Percentiles rank a stretch among this genome's conserved stretches.
Evolutionary conservation across 2,113 vertebrate genomes (phyloP).

Genomic region (Neopipo cinnamomea): DNA sequence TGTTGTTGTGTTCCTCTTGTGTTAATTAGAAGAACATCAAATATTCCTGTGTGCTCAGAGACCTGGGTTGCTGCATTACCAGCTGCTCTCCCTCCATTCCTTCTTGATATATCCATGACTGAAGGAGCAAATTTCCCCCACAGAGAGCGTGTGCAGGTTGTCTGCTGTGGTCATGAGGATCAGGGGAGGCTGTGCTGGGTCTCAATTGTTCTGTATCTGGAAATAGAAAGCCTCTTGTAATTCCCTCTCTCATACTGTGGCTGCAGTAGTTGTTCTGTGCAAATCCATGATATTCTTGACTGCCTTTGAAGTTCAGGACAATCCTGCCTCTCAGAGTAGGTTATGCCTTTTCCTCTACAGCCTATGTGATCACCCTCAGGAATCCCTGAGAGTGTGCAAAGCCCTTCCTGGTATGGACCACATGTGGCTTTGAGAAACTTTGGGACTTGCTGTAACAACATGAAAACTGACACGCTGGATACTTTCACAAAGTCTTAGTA

Average conservation of each 20-base stretch:
- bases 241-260: not conserved
- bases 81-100: not conserved
- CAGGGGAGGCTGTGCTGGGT: not conserved
- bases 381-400: not conserved
- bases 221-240: not conserved
- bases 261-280: not conserved
- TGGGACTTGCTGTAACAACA: not conserved
- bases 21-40: not conserved
- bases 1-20: not conserved
- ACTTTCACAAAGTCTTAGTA: not conserved
- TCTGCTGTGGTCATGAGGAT: not conserved
- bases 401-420: not conserved
- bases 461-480: not conserved
- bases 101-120: not conserved
- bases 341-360: not conserved
- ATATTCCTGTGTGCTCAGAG: not conserved
- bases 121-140: not conserved
- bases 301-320: not conserved
- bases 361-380: not conserved
- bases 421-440: not conserved
- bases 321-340: not conserved
- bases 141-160: accelerated
- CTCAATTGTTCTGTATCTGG: not conserved
- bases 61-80: not conserved
- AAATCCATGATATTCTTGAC: accelerated